Conservation (phyloP, 2,888 invertebrate species). For the Chrysodeixis includens region DNA sequence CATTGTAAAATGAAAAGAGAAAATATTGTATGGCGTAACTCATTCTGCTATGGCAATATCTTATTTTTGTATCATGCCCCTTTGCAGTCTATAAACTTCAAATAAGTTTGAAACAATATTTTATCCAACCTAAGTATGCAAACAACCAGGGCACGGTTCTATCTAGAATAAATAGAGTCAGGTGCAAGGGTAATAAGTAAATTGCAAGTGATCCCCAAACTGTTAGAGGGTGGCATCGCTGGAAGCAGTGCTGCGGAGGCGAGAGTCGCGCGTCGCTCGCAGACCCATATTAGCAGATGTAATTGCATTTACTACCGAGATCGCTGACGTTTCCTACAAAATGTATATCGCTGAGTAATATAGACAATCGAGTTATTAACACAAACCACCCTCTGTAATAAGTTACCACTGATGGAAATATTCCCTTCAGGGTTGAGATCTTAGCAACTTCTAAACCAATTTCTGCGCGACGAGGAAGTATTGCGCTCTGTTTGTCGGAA, state of each 20-base stretch:
- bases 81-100: neutral
- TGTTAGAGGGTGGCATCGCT: constrained; percentile 80
- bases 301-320: constrained; percentile 88
- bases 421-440: constrained; percentile 80
- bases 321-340: constrained; percentile 84
- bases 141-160: constrained; percentile 3
- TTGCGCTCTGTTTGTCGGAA: constrained; percentile 34
- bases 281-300: constrained; percentile 87
- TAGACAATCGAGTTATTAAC: constrained; percentile 86
- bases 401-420: constrained; percentile 84
- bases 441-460: constrained; percentile 58
- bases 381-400: constrained; percentile 85
- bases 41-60: constrained; percentile 26
- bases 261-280: constrained; percentile 73
- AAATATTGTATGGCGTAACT: constrained; percentile 29
- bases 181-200: constrained; percentile 77
- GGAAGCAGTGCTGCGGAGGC: constrained; percentile 64
- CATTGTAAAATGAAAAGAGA: constrained; percentile 51
- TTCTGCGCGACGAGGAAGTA: constrained; percentile 44
- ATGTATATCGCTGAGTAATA: constrained; percentile 81
- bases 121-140: constrained; percentile 8
- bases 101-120: neutral
- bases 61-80: neutral
- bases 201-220: constrained; percentile 79
- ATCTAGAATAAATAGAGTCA: constrained; percentile 70